A percentile compares a stretch with the other conserved stretches of the same genome.
Conservation (phyloP, 2,797 vertebrate genomes). For the Gila robusta region DNA sequence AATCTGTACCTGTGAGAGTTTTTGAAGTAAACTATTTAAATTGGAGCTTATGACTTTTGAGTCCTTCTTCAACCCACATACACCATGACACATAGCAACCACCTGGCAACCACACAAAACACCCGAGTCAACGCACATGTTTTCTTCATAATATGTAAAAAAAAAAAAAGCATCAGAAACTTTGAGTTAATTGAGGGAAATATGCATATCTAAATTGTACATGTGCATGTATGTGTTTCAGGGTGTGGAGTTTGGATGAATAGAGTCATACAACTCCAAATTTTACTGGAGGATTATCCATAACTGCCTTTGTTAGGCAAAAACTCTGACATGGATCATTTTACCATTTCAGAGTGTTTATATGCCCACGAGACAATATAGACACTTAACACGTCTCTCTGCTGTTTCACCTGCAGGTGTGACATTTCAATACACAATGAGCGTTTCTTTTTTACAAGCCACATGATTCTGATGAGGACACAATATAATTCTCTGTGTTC, state of each 20-base stretch:
- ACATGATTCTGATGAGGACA: constrained; percentile 41
- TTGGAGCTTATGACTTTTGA: too few relatives aligned
- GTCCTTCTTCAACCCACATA: too few relatives aligned
- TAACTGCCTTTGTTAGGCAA: constrained; percentile 51
- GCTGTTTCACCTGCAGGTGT: constrained; percentile 45
- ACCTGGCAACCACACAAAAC: not conserved
- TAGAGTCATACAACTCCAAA: constrained; percentile 37
- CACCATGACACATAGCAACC: not conserved
- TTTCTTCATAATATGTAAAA: not conserved
- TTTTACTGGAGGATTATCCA: constrained; percentile 45
- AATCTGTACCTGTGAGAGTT: too few relatives aligned
- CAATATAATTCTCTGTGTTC: constrained; percentile 33
- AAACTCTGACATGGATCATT: constrained; percentile 50
- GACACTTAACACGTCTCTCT: constrained; percentile 42
- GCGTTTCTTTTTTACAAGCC: constrained; percentile 36
- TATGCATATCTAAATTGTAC: not conserved
- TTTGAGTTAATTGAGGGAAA: not conserved
- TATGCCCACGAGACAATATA: constrained; percentile 51
- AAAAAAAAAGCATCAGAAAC: not conserved
- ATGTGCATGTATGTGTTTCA: constrained; percentile 27
- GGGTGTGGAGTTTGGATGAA: constrained; percentile 55
- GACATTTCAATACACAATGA: constrained; percentile 49
- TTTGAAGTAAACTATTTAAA: too few relatives aligned
- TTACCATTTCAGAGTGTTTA: constrained; percentile 45
- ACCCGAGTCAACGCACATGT: too few relatives aligned